Base-by-base conservation (phyloP, 2,888 invertebrate species). In the Aspidiotus destructor region DNA sequence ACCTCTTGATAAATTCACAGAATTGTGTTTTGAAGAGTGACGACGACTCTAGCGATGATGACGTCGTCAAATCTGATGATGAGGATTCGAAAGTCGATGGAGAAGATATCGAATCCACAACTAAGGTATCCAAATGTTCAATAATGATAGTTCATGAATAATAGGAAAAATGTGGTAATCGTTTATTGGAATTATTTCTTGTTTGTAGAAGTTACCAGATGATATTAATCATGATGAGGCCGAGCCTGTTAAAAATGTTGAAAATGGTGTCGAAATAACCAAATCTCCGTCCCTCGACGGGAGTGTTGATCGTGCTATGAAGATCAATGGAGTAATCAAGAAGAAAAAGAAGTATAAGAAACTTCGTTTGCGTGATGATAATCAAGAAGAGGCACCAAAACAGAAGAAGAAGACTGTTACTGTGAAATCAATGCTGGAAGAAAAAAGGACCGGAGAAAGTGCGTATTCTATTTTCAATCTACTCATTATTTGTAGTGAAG, bases 71-170 rank as follows among this genome's bases (percentile, higher is more conserved):
- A 53, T 60, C 57, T 70, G 75, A 76, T 7, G 75, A 77, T 0
- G 76, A 77, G 11, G 76, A 76, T 16, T 77, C 77, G 9, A 76
- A 77, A 60, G 75, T 78, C 74, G 76, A 76, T 72, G 69, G 73
- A 41, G 70, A 75, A 16, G 73, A 75, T 71, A 72, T 74, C 55
- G 74, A 75, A 63, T 78, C 79, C 71, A 16, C 10, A n/a, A 16
- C 55, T 15, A 60, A 67, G 48, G 67, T 67, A 48, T 42, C 15
- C 11, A 41, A 28, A 28, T 28, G 5, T 28, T 3, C 28, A 28
- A 28, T 28, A 3, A 28, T 28, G 1, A 28, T 10, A 13, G 44
- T 13, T 61, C 8, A 41, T 61, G 3, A n/a, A 9, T 61, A 17
- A 48, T 44, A 44, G 11, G 53, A 48, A 57, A 57, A n/a, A 10